Evolutionary conservation across 2,113 vertebrate genomes (phyloP), one percentile per base, ranked within the genome.

Genomic region (Laticauda laticaudata): DNA sequence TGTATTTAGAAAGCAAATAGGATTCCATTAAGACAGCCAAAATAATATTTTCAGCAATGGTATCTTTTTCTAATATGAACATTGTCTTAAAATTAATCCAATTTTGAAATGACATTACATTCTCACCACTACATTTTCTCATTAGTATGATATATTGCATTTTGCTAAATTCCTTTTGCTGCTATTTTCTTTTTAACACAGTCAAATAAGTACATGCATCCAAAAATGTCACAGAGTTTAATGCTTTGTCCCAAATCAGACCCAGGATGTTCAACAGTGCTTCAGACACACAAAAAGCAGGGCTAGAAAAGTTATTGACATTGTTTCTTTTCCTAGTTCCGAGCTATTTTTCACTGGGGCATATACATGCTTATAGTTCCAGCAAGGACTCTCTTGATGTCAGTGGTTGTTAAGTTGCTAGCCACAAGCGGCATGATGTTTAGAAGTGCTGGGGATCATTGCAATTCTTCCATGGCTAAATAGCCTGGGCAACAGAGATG

Each of bases 151-250:
- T 85, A 24, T 0, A 26, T 85, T 85, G 18, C 6, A 15, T n/a
- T 53, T 92, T 59, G 45, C 11, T 34, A 61, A 57, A 23, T 87
- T 29, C 7, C 87, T 56, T 89, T 90, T 81, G 92, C 51, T 90
- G 8, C 43, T 26, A 1, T 90, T 4, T 91, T 89, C 10, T 0
- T 0, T 93, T 3, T 87, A 39, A 92, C 53, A 2, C 55, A 95
- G 89, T 39, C 11, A 86, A 92, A 91, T 55, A 92, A 92, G 12
- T 12, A 53, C 53, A 18, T 90, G 0, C 88, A 89, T 4, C 51
- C 86, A 54, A 24, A 59, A 94, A 5, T 92, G 92, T 89, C 9
- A 0, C 45, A 94, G 64, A 34, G 91, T 94, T 91, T 23, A 90
- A 23, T 95, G 51, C 53, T 89, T 91, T 81, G 87, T 20, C n/a